These are phyloP conservation scores for Andinoacara biseriatus DNA, from an alignment of 2,113 vertebrate species.

Conservation along the genomic window DNA sequence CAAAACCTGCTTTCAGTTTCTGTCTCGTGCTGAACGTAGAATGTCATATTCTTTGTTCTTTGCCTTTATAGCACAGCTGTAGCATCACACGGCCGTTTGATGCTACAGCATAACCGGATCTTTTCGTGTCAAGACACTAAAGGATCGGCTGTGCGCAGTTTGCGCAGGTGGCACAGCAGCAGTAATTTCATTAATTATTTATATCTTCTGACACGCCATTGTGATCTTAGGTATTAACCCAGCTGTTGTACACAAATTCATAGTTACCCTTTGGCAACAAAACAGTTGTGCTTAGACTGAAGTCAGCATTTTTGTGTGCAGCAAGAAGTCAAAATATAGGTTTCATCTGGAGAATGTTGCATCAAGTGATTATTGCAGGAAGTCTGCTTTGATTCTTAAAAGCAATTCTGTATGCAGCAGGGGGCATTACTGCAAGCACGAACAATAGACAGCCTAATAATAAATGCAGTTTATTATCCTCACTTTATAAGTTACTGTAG, in stretches of 20 bases:
- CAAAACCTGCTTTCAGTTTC: not conserved
- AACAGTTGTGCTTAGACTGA: not conserved
- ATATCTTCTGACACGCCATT: not conserved
- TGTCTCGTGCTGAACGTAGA: fast-evolving
- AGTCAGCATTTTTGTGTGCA: not conserved
- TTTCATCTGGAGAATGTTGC: not conserved
- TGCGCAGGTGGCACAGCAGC: not conserved
- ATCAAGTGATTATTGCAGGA: not conserved
- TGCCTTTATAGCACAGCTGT: not conserved
- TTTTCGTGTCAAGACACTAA: not conserved
- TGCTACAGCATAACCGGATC: not conserved
- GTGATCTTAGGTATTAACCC: slow-evolving; percentile 2
- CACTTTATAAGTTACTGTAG: not conserved
- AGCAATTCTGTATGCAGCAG: not conserved
- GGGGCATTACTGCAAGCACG: not conserved
- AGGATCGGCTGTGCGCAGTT: not conserved
- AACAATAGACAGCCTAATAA: not conserved
- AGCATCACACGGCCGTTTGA: not conserved
- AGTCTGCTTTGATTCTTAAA: not conserved
- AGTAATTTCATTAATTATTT: slow-evolving; percentile 6
- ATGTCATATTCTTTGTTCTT: not conserved
- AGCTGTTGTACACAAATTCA: not conserved
- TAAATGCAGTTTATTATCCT: not conserved
- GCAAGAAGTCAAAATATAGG: not conserved
- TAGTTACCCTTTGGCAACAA: not conserved